Evolutionary conservation across 30 jellyfish, hydroid and myxozoan species (phyloP).

Genomic region (Aurelia aurita complex sp. Pacific): DNA sequence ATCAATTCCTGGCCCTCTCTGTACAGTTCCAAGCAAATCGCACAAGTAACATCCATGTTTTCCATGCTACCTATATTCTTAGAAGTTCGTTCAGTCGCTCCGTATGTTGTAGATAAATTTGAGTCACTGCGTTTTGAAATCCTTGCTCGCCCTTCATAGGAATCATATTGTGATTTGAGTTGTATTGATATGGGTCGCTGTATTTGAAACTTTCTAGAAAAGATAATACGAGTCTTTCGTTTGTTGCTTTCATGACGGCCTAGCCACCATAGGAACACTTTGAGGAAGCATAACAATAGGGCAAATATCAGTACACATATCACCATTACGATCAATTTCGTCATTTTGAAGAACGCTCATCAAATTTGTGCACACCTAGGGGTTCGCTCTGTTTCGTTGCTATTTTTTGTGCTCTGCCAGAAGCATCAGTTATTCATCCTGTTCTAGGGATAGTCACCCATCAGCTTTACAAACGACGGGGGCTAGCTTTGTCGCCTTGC

Average conservation of each 20-base stretch:
- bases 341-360: background rate
- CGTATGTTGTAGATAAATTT: constrained; percentile 2
- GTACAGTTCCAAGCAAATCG: constrained; percentile 42
- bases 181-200: constrained; percentile 37
- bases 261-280: constrained; percentile 41
- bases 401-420: too few relatives aligned
- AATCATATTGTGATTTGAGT: constrained; percentile 26
- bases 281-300: constrained; percentile 20
- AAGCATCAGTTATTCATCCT: too few relatives aligned
- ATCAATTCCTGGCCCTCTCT: constrained; percentile 38
- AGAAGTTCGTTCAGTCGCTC: constrained; percentile 10
- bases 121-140: constrained; percentile 1
- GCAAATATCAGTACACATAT: constrained; percentile 20
- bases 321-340: constrained; percentile 25
- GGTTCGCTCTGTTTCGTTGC: too few relatives aligned
- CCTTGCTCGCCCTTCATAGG: constrained; percentile 48
- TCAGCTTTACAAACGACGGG: too few relatives aligned
- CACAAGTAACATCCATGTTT: constrained; percentile 23
- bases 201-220: constrained; percentile 36
- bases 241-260: constrained; percentile 35
- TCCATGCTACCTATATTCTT: constrained; percentile 7
- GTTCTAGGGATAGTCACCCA: too few relatives aligned
- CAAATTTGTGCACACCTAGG: too few relatives aligned
- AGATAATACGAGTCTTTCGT: constrained; percentile 38
- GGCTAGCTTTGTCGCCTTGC: too few relatives aligned